Evolutionary conservation across 2,113 vertebrate genomes (phyloP), one percentile per base, ranked within the genome.

Genomic region (Heteronetta atricapilla): DNA sequence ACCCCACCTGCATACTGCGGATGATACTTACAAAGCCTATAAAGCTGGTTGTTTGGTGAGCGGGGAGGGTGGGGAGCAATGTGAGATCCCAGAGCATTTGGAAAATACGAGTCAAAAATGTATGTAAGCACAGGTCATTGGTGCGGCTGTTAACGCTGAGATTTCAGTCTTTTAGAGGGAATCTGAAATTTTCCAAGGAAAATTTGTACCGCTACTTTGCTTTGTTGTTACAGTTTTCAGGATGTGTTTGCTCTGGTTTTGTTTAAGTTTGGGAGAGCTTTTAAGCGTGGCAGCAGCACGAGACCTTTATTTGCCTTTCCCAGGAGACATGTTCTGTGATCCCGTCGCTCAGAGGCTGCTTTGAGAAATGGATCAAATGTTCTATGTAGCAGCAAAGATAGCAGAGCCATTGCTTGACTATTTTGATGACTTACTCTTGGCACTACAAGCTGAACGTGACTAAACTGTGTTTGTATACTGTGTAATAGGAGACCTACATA

Each of bases 1-100:
- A 29, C 34, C n/a, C n/a, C 55, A 56, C 42, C 50, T 0, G 0
- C 92, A 22, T 44, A 44, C 12, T 89, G 69, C 44, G 69, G 91
- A 52, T 89, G 59, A 79, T 78, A 96, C 93, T 95, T 42, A 63
- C 36, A 96, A 82, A 91, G 55, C 67, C 20, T 82, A 20, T 86
- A 3, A 63, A 50, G 52, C 88, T 93, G 73, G 34, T 63, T 23
- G 42, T 60, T 68, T 16, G 34, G 62, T 48, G n/a, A 33, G 10
- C 40, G n/a, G 52, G 42, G 22, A 46, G 22, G 22, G 5, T 46
- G 52, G 55, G 38, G 50, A 7, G 28, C n/a, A 40, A 38, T 12
- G 83, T 31, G 70, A 94, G 59, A 86, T 83, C 88, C 63, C 88
- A 87, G 25, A 52, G 74, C 63, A 53, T 60, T 68, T 94, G 80